phyloP scores from a whole-genome alignment of 2,797 vertebrate genomes.

The Hippocampus kuda region DNA sequence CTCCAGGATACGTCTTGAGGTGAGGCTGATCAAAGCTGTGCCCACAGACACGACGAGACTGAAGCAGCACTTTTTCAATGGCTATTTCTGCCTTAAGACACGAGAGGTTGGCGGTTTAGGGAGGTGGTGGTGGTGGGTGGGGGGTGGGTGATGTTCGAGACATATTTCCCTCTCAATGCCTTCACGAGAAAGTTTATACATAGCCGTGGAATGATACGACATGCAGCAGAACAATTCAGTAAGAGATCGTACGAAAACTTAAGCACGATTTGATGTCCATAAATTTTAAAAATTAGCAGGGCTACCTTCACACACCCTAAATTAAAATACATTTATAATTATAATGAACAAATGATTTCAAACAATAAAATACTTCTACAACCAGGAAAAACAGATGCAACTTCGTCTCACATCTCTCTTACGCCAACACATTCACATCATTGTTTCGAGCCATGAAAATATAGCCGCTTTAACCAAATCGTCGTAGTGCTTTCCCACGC shows the following conservation, averaged over 20 bases:
- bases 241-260: not conserved
- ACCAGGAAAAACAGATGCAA: no score
- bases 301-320: not conserved
- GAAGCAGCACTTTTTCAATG: conserved; percentile 70
- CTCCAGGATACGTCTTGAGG: conserved; percentile 72
- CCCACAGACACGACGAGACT: conserved; percentile 69
- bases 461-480: no score
- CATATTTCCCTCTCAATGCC: conserved; percentile 50
- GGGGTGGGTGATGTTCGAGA: conserved; percentile 29
- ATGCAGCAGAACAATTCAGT: not conserved
- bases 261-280: not conserved
- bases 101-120: not conserved
- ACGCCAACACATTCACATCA: no score
- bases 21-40: conserved; percentile 72
- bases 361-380: no score
- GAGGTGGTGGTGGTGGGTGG: not conserved
- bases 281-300: not conserved
- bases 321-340: no score
- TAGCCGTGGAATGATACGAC: conserved; percentile 28
- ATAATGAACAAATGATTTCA: not conserved
- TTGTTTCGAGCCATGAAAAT: no score
- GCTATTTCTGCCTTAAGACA: conserved; percentile 58
- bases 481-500: no score
- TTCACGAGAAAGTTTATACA: conserved; percentile 35
- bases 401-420: no score